phyloP scores from a whole-genome alignment of 2,797 vertebrate genomes.

The Bryconaethiops microstoma region DNA sequence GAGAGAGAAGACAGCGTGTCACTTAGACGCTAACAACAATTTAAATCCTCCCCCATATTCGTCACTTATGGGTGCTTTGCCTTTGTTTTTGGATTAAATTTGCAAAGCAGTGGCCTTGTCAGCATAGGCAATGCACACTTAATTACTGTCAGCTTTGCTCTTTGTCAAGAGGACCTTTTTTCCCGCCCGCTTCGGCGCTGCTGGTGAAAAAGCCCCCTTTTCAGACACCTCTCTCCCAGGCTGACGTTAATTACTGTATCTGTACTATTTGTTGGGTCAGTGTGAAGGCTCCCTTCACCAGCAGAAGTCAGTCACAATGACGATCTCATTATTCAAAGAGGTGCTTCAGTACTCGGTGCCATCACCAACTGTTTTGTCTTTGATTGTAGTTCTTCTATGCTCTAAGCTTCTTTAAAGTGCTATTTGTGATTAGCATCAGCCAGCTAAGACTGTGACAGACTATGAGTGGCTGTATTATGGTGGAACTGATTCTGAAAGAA shows the following conservation, averaged over 20 bases:
- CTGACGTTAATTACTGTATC: constrained; percentile 61
- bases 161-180: constrained; percentile 56
- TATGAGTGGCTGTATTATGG: not conserved
- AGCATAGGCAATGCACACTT: constrained; percentile 49
- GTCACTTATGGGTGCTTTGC: constrained; percentile 37
- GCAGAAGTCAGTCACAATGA: constrained; percentile 51
- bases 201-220: constrained; percentile 41
- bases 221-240: constrained; percentile 42
- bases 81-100: constrained; percentile 53
- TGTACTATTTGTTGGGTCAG: constrained; percentile 53
- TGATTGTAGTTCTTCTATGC: constrained; percentile 23
- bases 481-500: not conserved
- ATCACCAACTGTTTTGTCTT: constrained; percentile 31
- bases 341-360: constrained; percentile 28
- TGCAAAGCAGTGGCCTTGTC: constrained; percentile 51
- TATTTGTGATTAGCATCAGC: not conserved
- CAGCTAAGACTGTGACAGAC: not conserved
- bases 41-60: constrained; percentile 46
- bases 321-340: constrained; percentile 56
- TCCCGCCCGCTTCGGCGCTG: not conserved
- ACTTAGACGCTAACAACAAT: constrained; percentile 35
- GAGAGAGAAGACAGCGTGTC: constrained; percentile 33
- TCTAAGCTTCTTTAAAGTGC: not conserved
- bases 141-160: constrained; percentile 60
- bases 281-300: constrained; percentile 30